Percentiles rank a stretch among this genome's conserved stretches.
These are phyloP conservation scores for Drosophila nigrodunni DNA, from an alignment of 1,140 invertebrate genomes.

Conservation along the genomic window DNA sequence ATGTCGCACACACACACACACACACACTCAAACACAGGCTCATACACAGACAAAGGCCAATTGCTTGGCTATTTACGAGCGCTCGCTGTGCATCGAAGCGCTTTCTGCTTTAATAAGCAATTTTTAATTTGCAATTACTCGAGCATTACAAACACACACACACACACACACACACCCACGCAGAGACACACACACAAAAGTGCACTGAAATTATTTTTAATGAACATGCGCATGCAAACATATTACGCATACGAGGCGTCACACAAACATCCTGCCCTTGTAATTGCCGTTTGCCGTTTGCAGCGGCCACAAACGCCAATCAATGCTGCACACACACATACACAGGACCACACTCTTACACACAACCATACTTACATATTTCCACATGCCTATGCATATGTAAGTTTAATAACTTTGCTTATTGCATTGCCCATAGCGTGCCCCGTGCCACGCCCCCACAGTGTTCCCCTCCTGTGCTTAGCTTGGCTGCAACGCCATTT, in stretches of 20 bases:
- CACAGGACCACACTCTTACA: neutral
- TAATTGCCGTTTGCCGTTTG: conserved; percentile 12
- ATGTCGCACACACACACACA: conserved; percentile 18
- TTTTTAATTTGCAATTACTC: conserved; percentile 83
- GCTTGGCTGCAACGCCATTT: conserved; percentile 12
- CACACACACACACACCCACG: neutral
- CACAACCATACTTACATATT: neutral
- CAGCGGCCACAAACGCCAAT: conserved; percentile 58
- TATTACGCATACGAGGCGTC: conserved; percentile 75
- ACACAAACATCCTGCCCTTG: conserved; percentile 52
- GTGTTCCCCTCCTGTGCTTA: neutral
- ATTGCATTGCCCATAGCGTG: conserved; percentile 44
- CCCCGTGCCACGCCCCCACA: neutral
- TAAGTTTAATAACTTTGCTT: conserved; percentile 77
- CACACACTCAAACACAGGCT: conserved; percentile 4
- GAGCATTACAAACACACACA: conserved; percentile 50
- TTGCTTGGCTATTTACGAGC: conserved; percentile 44
- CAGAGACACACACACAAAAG: neutral
- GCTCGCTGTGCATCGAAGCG: neutral
- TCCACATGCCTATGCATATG: conserved; percentile 5
- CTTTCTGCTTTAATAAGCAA: conserved; percentile 79
- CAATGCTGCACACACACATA: conserved; percentile 46
- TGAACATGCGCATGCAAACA: conserved; percentile 72
- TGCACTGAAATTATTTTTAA: conserved; percentile 74
- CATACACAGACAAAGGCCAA: conserved; percentile 33